Evolutionary conservation across 2,113 vertebrate species (phyloP), one percentile per base, ranked within the genome.

Genomic region (Panurus biarmicus): DNA sequence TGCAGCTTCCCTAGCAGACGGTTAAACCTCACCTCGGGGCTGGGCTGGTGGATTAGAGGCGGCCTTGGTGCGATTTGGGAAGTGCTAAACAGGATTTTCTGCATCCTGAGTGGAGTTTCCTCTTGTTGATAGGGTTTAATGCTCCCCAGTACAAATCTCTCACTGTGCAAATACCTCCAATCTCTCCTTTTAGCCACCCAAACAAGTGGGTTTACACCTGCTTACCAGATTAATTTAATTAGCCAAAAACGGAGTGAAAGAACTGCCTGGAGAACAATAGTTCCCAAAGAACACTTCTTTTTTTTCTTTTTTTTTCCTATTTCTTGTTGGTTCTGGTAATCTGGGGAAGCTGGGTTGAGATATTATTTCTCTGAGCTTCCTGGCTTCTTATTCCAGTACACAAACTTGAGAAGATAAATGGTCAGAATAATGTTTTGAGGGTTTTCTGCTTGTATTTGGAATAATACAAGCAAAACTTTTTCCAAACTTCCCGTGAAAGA

Each of bases 161-260:
- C 54, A 73, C 96, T 93, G 91, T 96, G 90, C 84, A 95, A 94
- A 87, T 83, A 88, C 81, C 83, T 85, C 85, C 91, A 86, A 85
- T 93, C 93, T 94, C 87, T 86, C 86, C 94, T 95, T 89, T 95
- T 96, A 95, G 90, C 96, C 83, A 97, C 96, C 96, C 96, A 97
- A 97, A 98, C 96, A 97, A 97, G 95, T 89, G 96, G 97, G 97
- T 98, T 98, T 98, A 98, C 98, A 98, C 98, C 98, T 98, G 98
- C 97, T 98, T 98, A 98, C 97, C 98, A 97, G 98, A 98, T 98
- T 98, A 98, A 98, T 98, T 98, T 97, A 98, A 98, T 98, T 98
- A 98, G 97, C 95, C 97, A 96, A 98, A 98, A 98, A 97, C 95
- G 93, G 97, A 97, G 96, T 86, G 88, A 95, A 96, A 96, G 97